Percentiles rank a stretch among this genome's conserved stretches.
Conservation (phyloP, 2,797 vertebrate genomes). For the Darevskia mixta region DNA sequence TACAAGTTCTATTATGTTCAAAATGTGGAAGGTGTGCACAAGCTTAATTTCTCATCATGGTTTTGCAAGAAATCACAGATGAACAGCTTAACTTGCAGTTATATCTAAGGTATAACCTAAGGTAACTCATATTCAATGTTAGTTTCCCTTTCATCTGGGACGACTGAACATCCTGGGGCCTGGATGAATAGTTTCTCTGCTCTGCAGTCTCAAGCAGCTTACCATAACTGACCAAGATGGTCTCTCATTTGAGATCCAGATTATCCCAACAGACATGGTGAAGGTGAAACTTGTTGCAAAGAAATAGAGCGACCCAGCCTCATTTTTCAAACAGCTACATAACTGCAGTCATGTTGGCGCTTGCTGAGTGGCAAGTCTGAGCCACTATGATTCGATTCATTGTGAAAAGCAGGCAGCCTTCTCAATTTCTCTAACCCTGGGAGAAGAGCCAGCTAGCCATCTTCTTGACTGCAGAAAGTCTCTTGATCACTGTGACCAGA, state of each 20-base stretch:
- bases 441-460: not conserved
- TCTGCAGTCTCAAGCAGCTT: not conserved
- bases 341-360: not conserved
- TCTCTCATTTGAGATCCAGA: not conserved
- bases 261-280: not conserved
- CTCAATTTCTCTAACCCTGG: not conserved
- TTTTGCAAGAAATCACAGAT: not conserved
- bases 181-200: not conserved
- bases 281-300: not conserved
- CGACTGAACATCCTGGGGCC: not conserved
- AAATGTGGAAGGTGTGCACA: too few relatives aligned
- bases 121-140: not conserved
- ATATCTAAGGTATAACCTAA: not conserved
- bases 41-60: not conserved
- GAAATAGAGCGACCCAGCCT: not conserved
- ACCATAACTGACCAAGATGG: not conserved
- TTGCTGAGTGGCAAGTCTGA: constrained; percentile 5
- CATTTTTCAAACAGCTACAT: too few relatives aligned
- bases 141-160: not conserved
- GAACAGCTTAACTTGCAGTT: not conserved
- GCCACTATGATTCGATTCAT: not conserved
- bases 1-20: too few relatives aligned
- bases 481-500: constrained; percentile 14
- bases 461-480: not conserved
- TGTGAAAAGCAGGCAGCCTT: constrained; percentile 4